Base-by-base conservation (phyloP, 23 tunicate genomes). In the Halocynthia roretzi region DNA sequence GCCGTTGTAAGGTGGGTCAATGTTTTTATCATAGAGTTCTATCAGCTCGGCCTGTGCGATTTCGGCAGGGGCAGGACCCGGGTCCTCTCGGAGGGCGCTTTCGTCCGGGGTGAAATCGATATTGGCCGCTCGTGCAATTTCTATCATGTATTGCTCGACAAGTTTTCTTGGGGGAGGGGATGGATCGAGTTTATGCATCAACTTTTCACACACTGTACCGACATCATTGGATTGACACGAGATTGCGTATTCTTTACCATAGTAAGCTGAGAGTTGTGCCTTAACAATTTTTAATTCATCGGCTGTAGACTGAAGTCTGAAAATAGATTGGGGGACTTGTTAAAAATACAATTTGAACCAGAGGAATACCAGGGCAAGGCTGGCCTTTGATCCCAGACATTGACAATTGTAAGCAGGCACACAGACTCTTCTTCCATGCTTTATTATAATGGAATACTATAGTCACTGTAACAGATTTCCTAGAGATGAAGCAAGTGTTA, bases 31-130 rank as follows among this genome's bases (percentile, higher is more conserved):
- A 54, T 74, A 74, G 72, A 91, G 81, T 7, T 85, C 91, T 75
- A 91, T 85, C 66, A 91, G 82, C 21, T 91, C 97, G 6, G 97
- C 80, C 8, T 85, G 82, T 51, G 80, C 67, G 10, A 62, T 48
- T 15, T 22, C 62, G 19, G 73, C 68, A 6, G 87, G 83, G 9
- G 68, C 63, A 44, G 68, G 58, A 8, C 51, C 84, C 10, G 85
- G 22, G 19, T 91, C 97, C 15, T 81, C 85, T 5, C 77, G 86
- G 77, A 91, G 76, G 8, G 84, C 81, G 52, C 80, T 57, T 18
- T 81, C 80, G 62, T 91, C 97, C 6, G 97, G 97, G 11, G 97
- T 91, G 50, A 91, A 91, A 14, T 85, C 91, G 6, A 91, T 84
- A 77, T 85, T 84, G 50, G 87, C 86, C 44, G 91, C 77, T 53